A percentile compares a stretch with the other conserved stretches of the same genome.
Evolutionary conservation across 2,888 invertebrate species (phyloP).

Genomic region (Amphipyra berbera): DNA sequence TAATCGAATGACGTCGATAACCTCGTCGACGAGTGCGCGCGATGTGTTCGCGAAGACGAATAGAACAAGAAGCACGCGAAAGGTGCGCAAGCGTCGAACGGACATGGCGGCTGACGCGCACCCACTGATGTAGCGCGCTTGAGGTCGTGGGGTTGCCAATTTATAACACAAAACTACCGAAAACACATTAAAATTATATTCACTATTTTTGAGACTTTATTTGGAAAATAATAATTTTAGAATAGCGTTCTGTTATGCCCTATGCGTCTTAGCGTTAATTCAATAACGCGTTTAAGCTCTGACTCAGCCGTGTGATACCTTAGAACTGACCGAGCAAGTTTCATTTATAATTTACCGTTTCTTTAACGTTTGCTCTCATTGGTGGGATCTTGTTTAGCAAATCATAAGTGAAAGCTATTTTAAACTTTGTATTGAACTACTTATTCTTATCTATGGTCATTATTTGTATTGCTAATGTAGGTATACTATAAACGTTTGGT

Average conservation of each 20-base stretch:
- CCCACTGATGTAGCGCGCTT: slow-evolving; percentile 73
- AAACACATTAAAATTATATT: slow-evolving; percentile 5
- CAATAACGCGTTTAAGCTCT: slow-evolving; percentile 26
- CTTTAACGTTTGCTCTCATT: slow-evolving; percentile 29
- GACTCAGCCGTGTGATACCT: slow-evolving; percentile 31
- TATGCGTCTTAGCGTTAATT: slow-evolving; percentile 18
- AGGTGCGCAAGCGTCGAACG: slow-evolving; percentile 72
- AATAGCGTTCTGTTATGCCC: background rate
- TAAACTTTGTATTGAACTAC: slow-evolving; percentile 1
- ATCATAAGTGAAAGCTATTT: slow-evolving; percentile 22
- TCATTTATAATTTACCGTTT: slow-evolving; percentile 45
- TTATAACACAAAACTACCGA: slow-evolving; percentile 29
- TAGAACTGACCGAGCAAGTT: slow-evolving; percentile 43
- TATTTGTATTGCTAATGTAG: too few relatives aligned
- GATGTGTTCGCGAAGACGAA: slow-evolving; percentile 69
- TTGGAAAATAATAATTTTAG: background rate
- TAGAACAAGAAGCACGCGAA: slow-evolving; percentile 74
- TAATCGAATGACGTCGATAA: slow-evolving; percentile 90
- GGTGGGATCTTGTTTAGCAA: slow-evolving; percentile 13
- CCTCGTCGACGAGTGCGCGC: slow-evolving; percentile 89
- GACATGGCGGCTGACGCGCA: slow-evolving; percentile 80
- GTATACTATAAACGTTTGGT: too few relatives aligned
- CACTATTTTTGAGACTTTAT: background rate
- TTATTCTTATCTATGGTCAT: background rate
- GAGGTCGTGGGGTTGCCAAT: slow-evolving; percentile 77